These are phyloP conservation scores for Egretta garzetta DNA, from an alignment of 2,113 vertebrate species.

Conservation along the genomic window DNA sequence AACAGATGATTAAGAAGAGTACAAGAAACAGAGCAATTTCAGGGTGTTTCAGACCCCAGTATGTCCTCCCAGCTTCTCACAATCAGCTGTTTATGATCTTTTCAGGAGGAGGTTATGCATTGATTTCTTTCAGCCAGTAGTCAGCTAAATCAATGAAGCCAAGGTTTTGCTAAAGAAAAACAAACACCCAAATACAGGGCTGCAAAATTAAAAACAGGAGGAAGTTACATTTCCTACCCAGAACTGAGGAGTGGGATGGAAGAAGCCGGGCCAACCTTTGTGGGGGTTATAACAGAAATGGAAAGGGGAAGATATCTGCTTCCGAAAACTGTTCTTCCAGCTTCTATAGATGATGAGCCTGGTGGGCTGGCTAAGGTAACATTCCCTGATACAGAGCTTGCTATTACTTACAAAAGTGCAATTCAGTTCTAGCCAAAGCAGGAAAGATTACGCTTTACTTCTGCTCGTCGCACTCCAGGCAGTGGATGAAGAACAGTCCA, in stretches of 20 bases:
- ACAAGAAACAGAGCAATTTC: neutral
- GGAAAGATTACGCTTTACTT: neutral
- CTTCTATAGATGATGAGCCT: neutral
- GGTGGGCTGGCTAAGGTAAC: neutral
- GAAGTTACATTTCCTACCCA: neutral
- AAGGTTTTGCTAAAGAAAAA: neutral
- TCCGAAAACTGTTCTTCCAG: neutral
- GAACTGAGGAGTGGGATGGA: neutral
- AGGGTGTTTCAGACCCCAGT: neutral
- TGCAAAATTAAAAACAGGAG: neutral
- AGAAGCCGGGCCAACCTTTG: neutral
- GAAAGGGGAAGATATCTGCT: neutral
- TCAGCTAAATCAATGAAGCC: neutral
- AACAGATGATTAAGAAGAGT: neutral
- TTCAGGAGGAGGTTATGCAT: neutral
- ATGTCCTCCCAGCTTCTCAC: neutral
- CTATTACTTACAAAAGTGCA: neutral
- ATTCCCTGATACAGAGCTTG: neutral
- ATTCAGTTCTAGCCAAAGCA: neutral
- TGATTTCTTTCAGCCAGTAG: neutral
- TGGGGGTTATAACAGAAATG: neutral
- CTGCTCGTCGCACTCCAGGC: neutral
- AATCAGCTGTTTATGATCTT: neutral
- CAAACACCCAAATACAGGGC: neutral
- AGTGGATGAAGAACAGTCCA: neutral